Evolutionary conservation across 2,888 invertebrate genomes (phyloP).

Genomic region (Hypselothyrea guttata): DNA sequence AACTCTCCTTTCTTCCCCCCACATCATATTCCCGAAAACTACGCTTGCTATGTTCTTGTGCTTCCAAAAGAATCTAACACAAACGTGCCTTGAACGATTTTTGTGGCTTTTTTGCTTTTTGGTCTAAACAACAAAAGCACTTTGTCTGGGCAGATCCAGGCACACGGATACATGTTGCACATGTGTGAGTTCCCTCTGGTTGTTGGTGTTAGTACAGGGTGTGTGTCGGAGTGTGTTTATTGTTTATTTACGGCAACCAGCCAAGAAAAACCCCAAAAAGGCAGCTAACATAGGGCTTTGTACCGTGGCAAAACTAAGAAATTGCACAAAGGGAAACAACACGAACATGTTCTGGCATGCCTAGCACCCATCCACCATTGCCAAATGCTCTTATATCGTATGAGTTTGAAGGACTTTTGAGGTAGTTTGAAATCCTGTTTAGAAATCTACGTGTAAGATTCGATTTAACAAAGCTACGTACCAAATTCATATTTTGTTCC

Average conservation of each 20-base stretch:
- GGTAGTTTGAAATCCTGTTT: background rate
- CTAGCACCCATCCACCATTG: conserved; percentile 13
- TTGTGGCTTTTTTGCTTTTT: conserved; percentile 78
- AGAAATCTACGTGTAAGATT: too few relatives aligned
- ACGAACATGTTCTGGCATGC: conserved; percentile 40
- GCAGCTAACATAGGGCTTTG: conserved; percentile 72
- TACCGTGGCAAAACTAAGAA: conserved; percentile 67
- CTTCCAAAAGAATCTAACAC: conserved; percentile 49
- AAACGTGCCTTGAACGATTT: conserved; percentile 73
- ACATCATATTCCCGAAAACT: conserved; percentile 34
- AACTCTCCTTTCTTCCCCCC: conserved; percentile 22
- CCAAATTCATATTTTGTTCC: too few relatives aligned
- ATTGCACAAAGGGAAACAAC: conserved; percentile 51
- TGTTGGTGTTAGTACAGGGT: conserved; percentile 18
- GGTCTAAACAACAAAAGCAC: conserved; percentile 72
- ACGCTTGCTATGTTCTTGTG: background rate
- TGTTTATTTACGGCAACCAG: conserved; percentile 77
- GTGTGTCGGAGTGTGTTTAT: conserved; percentile 55
- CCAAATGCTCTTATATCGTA: too few relatives aligned
- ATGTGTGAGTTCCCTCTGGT: conserved; percentile 20
- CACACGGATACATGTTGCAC: conserved; percentile 16
- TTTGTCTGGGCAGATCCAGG: conserved; percentile 48
- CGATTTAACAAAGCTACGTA: too few relatives aligned
- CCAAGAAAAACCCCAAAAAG: conserved; percentile 74
- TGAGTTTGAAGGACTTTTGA: background rate